Percentiles rank a stretch among this genome's conserved stretches.
Evolutionary conservation across 2,113 vertebrate species (phyloP).

Genomic region (Heterochromis multidens): DNA sequence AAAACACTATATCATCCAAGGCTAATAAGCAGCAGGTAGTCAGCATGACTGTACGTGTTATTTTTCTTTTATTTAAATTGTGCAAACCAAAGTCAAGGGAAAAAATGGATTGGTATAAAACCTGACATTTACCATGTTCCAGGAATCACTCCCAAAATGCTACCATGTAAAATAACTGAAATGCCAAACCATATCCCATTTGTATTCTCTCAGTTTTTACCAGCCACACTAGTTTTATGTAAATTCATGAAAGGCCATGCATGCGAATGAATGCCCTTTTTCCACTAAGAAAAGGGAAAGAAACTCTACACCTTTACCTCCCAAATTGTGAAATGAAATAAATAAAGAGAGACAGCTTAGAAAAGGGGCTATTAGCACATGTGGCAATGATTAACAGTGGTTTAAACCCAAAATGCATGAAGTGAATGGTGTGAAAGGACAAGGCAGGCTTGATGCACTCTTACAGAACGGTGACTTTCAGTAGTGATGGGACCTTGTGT

Average conservation of each 20-base stretch:
- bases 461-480: conserved; percentile 16
- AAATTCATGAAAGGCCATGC: conserved; percentile 56
- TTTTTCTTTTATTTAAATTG: conserved; percentile 43
- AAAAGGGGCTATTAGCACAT: conserved; percentile 40
- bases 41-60: neutral
- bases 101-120: conserved; percentile 60
- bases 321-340: conserved; percentile 56
- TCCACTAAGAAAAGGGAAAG: conserved; percentile 57
- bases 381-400: conserved; percentile 54
- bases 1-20: neutral
- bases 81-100: conserved; percentile 40
- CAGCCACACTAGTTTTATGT: conserved; percentile 63
- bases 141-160: conserved; percentile 55
- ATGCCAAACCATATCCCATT: conserved; percentile 70
- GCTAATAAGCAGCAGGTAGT: conserved; percentile 5
- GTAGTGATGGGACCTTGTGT: neutral
- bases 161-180: conserved; percentile 70
- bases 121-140: conserved; percentile 74
- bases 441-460: conserved; percentile 1
- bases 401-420: conserved; percentile 38
- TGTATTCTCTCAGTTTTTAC: conserved; percentile 62
- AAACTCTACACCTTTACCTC: conserved; percentile 54
- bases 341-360: conserved; percentile 40
- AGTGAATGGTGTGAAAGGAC: conserved; percentile 9
- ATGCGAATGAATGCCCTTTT: conserved; percentile 59